Percentiles rank a stretch among this genome's conserved stretches.
Evolutionary conservation across 1,140 invertebrate species (phyloP).

Genomic region (Vanessa atalanta): DNA sequence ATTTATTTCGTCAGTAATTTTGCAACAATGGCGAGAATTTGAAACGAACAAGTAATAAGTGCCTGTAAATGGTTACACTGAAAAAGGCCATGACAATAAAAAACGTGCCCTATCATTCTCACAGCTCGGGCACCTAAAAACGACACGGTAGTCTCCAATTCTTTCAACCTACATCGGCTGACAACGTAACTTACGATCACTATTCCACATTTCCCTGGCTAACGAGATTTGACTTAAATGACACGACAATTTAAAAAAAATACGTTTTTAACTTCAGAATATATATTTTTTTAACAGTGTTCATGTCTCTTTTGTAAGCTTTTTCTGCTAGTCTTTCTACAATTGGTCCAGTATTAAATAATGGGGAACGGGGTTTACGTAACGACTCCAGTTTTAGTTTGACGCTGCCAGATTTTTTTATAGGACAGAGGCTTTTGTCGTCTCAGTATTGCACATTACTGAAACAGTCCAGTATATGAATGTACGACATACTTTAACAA

Average conservation of each 20-base stretch:
- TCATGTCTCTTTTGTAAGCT: neutral
- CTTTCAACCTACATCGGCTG: conserved; percentile 11
- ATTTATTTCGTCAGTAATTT: neutral
- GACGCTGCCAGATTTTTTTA: conserved; percentile 36
- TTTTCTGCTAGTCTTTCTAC: neutral
- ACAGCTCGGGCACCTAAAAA: conserved; percentile 23
- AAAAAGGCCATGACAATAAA: conserved; percentile 26
- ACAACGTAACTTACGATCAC: conserved; percentile 21
- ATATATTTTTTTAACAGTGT: neutral
- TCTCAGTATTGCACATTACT: conserved; percentile 26
- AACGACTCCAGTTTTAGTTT: conserved; percentile 13
- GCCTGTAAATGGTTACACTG: neutral
- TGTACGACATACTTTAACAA: conserved; percentile 25
- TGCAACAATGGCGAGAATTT: neutral
- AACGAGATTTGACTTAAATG: conserved; percentile 36
- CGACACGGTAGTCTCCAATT: conserved; percentile 18
- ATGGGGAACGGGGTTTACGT: neutral
- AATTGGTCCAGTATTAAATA: conserved; percentile 11
- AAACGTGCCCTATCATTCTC: conserved; percentile 44
- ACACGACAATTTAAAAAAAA: conserved; percentile 24
- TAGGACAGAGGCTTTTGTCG: conserved; percentile 30
- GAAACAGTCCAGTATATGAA: conserved; percentile 17
- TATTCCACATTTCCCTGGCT: conserved; percentile 21
- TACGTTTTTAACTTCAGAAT: conserved; percentile 10
- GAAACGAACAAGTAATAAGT: conserved; percentile 1